Base-by-base conservation (phyloP, 2,113 vertebrate genomes). In the Plectropomus leopardus region DNA sequence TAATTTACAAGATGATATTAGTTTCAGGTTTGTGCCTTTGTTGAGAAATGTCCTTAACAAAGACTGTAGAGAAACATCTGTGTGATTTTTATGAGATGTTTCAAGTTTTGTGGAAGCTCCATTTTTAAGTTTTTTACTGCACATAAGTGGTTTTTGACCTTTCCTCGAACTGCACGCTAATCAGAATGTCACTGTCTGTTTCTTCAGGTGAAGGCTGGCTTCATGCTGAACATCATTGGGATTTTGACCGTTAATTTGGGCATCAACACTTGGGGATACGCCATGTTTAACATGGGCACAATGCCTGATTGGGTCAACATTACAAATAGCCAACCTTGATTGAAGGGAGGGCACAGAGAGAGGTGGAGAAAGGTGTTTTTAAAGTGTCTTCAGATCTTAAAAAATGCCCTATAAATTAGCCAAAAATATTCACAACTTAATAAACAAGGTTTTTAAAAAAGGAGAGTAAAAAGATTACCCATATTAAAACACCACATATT, bases 251-350 rank as follows among this genome's bases (percentile, higher is more conserved):
- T 97, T 67, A 96, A 88, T 10, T 61, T 99, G 16, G 94, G 95
- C 77, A 92, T 98, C 89, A 99, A 99, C 92, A 99, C 94, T 72
- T 99, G 98, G 98, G 92, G 93, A 50, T 51, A 75, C 0, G 58
- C 88, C 68, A 78, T 99, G 84, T 98, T 99, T 67, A 0, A 86
- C 0, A 91, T 99, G 86, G 15, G 90, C 47, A 93, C 86, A 0
- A 97, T 96, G 68, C 98, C 98, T 0, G 4, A 70, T 3, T 99
- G 98, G 98, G 96, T 96, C 50, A 98, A 98, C 59, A 7, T 0
- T 59, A 94, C 95, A 32, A 0, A 26, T 2, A 11, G 0, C 6
- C 1, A 34, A 10, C 92, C 78, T 0, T 82, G 68, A 89, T 44
- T 26, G 4, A 9, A 44, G 2, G 5, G 8, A 30, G 6, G 17